Evolutionary conservation across 1,140 invertebrate genomes (phyloP).

Genomic region (Bombus soroeensis): DNA sequence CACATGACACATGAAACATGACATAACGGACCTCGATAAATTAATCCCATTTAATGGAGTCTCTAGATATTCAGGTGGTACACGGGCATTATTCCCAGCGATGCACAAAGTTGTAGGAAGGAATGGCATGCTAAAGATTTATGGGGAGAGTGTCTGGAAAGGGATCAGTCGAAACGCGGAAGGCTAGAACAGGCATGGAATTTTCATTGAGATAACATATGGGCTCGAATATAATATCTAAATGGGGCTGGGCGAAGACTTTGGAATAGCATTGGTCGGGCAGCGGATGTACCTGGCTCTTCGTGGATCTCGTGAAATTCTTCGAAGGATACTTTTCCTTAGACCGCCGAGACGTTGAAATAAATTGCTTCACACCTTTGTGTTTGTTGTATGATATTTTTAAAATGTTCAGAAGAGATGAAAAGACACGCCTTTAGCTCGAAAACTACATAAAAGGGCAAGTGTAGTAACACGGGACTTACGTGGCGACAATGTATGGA

Average conservation of each 20-base stretch:
- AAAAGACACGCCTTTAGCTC: neutral
- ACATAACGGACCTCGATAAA: neutral
- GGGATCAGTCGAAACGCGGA: neutral
- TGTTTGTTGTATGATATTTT: neutral
- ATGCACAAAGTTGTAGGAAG: neutral
- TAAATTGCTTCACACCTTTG: neutral
- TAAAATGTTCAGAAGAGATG: neutral
- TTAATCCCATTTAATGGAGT: neutral
- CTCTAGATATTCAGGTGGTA: neutral
- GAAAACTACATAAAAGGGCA: neutral
- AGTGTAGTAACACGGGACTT: no score
- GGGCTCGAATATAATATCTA: constrained; percentile 14
- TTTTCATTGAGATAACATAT: constrained; percentile 30
- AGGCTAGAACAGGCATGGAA: neutral
- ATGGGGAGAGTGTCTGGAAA: no score
- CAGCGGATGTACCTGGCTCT: neutral
- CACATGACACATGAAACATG: neutral
- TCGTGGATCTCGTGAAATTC: neutral
- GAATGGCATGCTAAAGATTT: constrained; percentile 1
- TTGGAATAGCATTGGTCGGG: neutral
- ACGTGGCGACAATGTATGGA: no score
- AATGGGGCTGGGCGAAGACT: neutral
- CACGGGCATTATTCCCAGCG: neutral
- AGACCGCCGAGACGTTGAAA: neutral
- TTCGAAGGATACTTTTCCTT: neutral